phyloP scores from a whole-genome alignment of 2,797 vertebrate genomes.

The Tenualosa ilisha region DNA sequence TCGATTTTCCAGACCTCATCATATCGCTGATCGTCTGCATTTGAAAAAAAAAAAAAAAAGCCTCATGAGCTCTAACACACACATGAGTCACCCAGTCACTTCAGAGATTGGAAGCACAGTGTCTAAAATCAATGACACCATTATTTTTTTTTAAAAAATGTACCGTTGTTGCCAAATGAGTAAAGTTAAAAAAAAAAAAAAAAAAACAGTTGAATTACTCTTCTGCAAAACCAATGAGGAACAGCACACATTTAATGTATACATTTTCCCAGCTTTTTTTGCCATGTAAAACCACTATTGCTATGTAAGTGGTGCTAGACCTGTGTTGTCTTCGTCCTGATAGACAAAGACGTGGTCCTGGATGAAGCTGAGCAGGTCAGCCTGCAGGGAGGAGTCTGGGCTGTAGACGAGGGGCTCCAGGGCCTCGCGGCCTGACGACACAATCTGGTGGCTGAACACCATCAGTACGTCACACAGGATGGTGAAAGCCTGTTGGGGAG shows the following conservation, averaged over 20 bases:
- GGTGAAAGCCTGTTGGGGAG: constrained; percentile 85
- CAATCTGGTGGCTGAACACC: constrained; percentile 97
- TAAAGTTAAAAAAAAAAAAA: not conserved
- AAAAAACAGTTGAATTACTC: too few species aligned
- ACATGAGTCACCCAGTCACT: not conserved
- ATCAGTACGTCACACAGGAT: constrained; percentile 90
- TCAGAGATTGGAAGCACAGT: not conserved
- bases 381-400: constrained; percentile 89
- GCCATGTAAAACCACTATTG: not conserved
- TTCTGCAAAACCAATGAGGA: not conserved
- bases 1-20: constrained; percentile 89
- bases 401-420: constrained; percentile 90
- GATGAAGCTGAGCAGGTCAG: constrained; percentile 93
- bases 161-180: not conserved
- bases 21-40: constrained; percentile 79
- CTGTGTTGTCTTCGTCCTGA: constrained; percentile 92
- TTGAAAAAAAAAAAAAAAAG: not conserved
- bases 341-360: constrained; percentile 95
- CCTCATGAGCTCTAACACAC: not conserved
- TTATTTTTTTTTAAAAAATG: too few species aligned
- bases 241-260: not conserved
- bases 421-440: constrained; percentile 88
- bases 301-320: constrained; percentile 57
- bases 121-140: not conserved
- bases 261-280: too few species aligned